A percentile compares a stretch with the other conserved stretches of the same genome.
These are phyloP conservation scores for Scaptomyza montana DNA, from an alignment of 1,140 invertebrate species.

Conservation along the genomic window DNA sequence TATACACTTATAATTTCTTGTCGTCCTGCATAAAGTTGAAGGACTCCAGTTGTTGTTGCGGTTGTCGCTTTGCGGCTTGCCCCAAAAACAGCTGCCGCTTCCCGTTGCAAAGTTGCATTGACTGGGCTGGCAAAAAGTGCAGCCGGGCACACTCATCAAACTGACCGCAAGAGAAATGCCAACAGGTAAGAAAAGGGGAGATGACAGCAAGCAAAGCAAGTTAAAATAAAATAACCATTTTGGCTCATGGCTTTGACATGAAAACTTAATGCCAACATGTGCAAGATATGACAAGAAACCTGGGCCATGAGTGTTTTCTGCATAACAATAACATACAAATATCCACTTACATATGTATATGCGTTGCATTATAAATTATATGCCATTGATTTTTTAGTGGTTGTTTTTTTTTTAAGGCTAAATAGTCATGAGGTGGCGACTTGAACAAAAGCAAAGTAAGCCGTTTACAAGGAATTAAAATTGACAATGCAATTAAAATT, in stretches of 20 bases:
- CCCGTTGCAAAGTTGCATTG: constrained; percentile 14
- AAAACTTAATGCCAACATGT: constrained; percentile 56
- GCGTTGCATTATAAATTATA: no score
- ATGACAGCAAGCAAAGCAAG: no score
- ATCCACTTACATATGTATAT: neutral
- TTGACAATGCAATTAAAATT: neutral
- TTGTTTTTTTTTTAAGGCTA: no score
- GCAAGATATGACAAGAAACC: constrained; percentile 49
- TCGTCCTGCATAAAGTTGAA: constrained; percentile 27
- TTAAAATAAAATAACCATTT: constrained; percentile 3
- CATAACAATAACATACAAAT: constrained; percentile 46
- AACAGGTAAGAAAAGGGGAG: constrained; percentile 10
- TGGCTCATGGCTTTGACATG: constrained; percentile 31
- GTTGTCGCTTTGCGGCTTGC: constrained; percentile 32
- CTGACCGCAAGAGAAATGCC: constrained; percentile 4
- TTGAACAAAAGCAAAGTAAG: neutral
- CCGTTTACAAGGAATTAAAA: constrained; percentile 14
- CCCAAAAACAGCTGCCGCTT: constrained; percentile 57
- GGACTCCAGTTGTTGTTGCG: constrained; percentile 38
- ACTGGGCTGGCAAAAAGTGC: neutral
- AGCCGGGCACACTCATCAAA: constrained; percentile 17
- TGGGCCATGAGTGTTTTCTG: constrained; percentile 15
- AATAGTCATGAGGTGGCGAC: no score
- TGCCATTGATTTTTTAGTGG: neutral
- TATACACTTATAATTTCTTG: constrained; percentile 45